Evolutionary conservation across 92 coral and sea anemone species (phyloP).

Genomic region (Siderastrea siderea): DNA sequence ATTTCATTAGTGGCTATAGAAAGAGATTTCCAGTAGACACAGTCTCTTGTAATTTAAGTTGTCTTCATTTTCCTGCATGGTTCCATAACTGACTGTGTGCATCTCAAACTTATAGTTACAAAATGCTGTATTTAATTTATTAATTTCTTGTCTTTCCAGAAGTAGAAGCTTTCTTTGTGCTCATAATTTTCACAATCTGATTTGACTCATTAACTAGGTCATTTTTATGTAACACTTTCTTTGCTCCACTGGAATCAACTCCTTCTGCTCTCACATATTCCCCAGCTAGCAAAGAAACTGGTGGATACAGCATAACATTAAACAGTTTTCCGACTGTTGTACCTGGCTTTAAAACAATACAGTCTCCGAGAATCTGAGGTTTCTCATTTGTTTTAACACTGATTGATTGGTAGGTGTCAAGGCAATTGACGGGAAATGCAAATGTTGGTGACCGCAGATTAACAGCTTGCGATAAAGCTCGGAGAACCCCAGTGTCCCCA

Average conservation of each 20-base stretch:
- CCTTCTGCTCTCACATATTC: conserved; percentile 93
- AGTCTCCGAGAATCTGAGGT: conserved; percentile 60
- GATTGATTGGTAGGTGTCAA: conserved; percentile 80
- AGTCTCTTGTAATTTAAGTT: no score
- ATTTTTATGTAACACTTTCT: conserved; percentile 79
- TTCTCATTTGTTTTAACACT: conserved; percentile 43
- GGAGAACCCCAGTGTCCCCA: conserved; percentile 83
- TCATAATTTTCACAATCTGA: conserved; percentile 83
- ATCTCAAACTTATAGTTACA: no score
- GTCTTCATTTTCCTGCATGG: no score
- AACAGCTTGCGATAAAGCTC: conserved; percentile 82
- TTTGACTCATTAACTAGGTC: conserved; percentile 70
- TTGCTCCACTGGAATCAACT: conserved; percentile 64
- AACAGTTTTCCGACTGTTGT: conserved; percentile 87
- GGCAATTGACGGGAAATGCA: conserved; percentile 83
- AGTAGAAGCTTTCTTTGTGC: conserved; percentile 76
- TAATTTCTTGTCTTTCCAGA: conserved; percentile 61
- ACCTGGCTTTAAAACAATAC: conserved; percentile 81
- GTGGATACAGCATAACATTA: conserved; percentile 74
- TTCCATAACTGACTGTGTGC: no score
- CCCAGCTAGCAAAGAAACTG: conserved; percentile 80
- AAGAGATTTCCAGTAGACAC: no score
- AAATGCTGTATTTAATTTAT: not conserved
- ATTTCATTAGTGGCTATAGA: no score
- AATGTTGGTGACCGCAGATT: conserved; percentile 71